Base-by-base conservation (phyloP, 2,888 invertebrate species). In the Hesperia comma region DNA sequence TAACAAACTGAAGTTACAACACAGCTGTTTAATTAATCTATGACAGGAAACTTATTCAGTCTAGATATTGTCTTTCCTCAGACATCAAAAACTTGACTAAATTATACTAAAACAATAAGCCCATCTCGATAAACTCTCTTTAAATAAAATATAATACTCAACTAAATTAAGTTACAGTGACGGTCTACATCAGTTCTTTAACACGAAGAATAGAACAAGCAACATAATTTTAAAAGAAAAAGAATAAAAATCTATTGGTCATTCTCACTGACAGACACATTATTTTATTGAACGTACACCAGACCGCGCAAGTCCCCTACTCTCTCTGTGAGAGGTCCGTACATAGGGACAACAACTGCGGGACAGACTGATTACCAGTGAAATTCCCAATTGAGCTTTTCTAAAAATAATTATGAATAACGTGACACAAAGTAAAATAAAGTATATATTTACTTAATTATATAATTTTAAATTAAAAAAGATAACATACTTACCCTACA, bases 41-140 rank as follows among this genome's bases (percentile, higher is more conserved):
- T 51, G 69, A 78, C 80, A 84, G 80, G 81, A 80, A 88, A 88
- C 88, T 87, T 88, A 86, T 87, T 90, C 90, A 91, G 90, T 91
- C 89, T 90, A 90, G 77, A 85, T 87, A 89, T 88, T 88, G 90
- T 90, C 90, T 91, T 89, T 88, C 77, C 78, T 84, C 77, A 86
- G 88, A 90, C 88, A 87, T 83, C 76, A 79, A 86, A 83, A 85
- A 81, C 80, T 78, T 86, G 83, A 88, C 85, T 85, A 87, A 83
- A 81, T 82, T 85, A 84, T 79, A 77, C 72, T 71, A 79, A 77
- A 72, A 72, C 63, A 68, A 79, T 77, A 82, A 80, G 83, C 79
- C 81, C 80, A 82, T 81, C 71, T 80, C 73, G 76, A 77, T 79
- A 83, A 61, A 57, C 51, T 67, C 78, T 78, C 78, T 82, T 80